Evolutionary conservation across 2,797 vertebrate genomes (phyloP).

Genomic region (Harpagifer antarcticus): DNA sequence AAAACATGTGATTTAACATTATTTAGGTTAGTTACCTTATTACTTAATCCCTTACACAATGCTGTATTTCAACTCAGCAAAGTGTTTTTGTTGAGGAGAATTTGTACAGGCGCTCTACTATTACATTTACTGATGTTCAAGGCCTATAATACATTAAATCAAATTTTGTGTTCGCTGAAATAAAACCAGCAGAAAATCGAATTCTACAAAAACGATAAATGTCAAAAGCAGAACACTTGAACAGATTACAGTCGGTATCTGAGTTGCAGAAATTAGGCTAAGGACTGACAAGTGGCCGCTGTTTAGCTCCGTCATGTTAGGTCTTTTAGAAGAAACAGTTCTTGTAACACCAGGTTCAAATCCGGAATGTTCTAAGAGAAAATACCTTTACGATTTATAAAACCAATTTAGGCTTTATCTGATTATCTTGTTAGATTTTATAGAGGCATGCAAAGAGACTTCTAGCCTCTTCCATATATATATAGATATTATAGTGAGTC

Average conservation of each 20-base stretch:
- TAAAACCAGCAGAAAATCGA: slow-evolving; percentile 1
- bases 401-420: background rate
- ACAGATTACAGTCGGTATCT: background rate
- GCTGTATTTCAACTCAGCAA: background rate
- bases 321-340: background rate
- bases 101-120: background rate
- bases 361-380: background rate
- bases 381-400: too few species aligned
- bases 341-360: background rate
- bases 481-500: too few species aligned
- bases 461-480: too few species aligned
- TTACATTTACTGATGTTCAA: slow-evolving; percentile 17
- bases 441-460: background rate
- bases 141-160: background rate
- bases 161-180: too few species aligned
- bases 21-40: background rate
- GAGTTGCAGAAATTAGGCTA: background rate
- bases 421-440: slow-evolving; percentile 3
- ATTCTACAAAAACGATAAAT: background rate
- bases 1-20: background rate
- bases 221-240: background rate
- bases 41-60: background rate
- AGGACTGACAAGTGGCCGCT: slow-evolving; percentile 18
- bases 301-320: slow-evolving; percentile 6
- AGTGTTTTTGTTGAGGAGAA: background rate